These are phyloP conservation scores for Prorops nasuta DNA, from an alignment of 1,140 invertebrate genomes.

Conservation along the genomic window DNA sequence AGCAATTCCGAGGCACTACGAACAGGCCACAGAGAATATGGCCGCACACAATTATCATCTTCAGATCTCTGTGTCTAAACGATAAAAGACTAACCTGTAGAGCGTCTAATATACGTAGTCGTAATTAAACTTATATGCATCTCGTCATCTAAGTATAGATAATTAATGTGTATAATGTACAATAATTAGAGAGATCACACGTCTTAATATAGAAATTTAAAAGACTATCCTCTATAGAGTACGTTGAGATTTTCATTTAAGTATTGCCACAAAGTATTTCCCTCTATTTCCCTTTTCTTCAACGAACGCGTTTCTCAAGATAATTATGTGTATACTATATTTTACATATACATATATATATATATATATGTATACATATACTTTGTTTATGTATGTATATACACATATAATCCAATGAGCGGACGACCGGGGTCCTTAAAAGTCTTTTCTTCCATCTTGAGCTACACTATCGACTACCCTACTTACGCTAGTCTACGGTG, in stretches of 20 bases:
- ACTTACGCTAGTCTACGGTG: conserved; percentile 48
- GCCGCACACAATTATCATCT: conserved; percentile 51
- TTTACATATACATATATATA: too few species aligned
- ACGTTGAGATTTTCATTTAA: conserved; percentile 47
- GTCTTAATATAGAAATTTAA: conserved; percentile 58
- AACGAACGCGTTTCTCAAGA: too few species aligned
- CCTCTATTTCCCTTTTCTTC: too few species aligned
- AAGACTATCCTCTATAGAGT: conserved; percentile 55
- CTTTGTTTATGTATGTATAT: too few species aligned
- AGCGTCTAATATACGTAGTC: conserved; percentile 46
- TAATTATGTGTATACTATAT: too few species aligned
- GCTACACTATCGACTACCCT: conserved; percentile 50
- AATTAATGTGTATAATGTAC: conserved; percentile 47
- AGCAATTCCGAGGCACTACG: conserved; percentile 59
- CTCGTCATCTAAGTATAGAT: conserved; percentile 50
- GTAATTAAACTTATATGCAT: conserved; percentile 46
- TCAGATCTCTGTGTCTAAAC: conserved; percentile 53
- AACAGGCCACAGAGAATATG: conserved; percentile 56
- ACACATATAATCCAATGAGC: too few species aligned
- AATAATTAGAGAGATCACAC: conserved; percentile 59
- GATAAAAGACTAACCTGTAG: conserved; percentile 49
- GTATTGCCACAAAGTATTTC: conserved; percentile 53
- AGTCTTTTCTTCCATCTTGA: conserved; percentile 28
- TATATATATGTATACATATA: too few species aligned
- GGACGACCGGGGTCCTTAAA: conserved; percentile 12